phyloP scores from a whole-genome alignment of 2,113 vertebrate species.

The Alligator sinensis region DNA sequence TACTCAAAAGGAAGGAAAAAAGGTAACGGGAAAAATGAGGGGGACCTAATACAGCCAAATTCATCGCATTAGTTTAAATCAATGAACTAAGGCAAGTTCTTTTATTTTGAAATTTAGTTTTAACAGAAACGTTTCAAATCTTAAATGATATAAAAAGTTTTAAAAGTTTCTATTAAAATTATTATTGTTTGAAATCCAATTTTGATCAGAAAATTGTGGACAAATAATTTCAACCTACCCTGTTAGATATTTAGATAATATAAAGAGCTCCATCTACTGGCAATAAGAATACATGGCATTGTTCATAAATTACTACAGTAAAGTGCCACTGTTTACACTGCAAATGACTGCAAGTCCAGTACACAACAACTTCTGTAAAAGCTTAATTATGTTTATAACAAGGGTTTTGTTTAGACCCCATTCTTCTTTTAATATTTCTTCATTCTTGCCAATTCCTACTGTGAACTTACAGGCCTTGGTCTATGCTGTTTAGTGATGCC shows the following conservation, averaged over 20 bases:
- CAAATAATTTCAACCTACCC: neutral
- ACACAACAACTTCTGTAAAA: neutral
- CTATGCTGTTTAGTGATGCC: neutral
- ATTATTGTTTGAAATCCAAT: neutral
- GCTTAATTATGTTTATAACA: constrained; percentile 1
- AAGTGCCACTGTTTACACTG: neutral
- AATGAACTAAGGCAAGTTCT: neutral
- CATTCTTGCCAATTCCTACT: neutral
- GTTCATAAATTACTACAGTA: neutral
- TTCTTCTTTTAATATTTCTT: neutral
- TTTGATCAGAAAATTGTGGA: neutral
- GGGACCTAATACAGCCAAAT: neutral
- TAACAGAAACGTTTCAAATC: neutral
- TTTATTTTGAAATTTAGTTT: constrained; percentile 2
- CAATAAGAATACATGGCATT: constrained; percentile 30
- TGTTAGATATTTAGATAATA: constrained; percentile 35
- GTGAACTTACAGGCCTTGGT: neutral
- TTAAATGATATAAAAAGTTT: neutral
- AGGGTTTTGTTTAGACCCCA: neutral
- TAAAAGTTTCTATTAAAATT: neutral
- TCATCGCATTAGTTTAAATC: neutral
- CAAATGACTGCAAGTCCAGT: neutral
- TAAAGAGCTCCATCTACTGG: constrained; percentile 71
- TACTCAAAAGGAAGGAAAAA: too few relatives aligned
- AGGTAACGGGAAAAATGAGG: too few relatives aligned